A percentile compares a stretch with the other conserved stretches of the same genome.
Evolutionary conservation across 2,888 invertebrate genomes (phyloP).

Genomic region (Stenotaenia linearis): DNA sequence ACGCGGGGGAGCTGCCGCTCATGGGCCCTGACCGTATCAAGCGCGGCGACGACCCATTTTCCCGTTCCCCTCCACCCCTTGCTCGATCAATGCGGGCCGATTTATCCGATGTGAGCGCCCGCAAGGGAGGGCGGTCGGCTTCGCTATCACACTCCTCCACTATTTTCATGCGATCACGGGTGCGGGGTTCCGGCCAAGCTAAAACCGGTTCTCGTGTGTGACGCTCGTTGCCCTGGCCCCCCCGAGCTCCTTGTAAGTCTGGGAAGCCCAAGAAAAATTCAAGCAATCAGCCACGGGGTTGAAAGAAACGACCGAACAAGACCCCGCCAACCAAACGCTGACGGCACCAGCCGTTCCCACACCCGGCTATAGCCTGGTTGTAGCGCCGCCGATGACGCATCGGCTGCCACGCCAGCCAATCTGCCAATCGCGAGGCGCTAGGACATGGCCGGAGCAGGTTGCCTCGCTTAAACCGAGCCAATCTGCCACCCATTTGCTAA

Average conservation of each 20-base stretch:
- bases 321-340: slow-evolving; percentile 1
- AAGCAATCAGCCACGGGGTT: background rate
- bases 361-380: slow-evolving; percentile 18
- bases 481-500: background rate
- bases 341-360: slow-evolving; percentile 21
- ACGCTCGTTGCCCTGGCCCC: slow-evolving; percentile 13
- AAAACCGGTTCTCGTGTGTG: slow-evolving; percentile 27
- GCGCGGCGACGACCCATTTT: background rate
- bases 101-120: background rate
- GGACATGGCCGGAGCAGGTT: slow-evolving; percentile 10
- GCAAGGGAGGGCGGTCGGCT: background rate
- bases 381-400: slow-evolving; percentile 30
- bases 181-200: slow-evolving; percentile 29
- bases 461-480: background rate
- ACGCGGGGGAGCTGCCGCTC: background rate
- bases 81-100: slow-evolving; percentile 10
- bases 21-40: background rate
- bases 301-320: background rate
- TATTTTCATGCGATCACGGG: background rate
- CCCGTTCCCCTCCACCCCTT: background rate
- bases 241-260: background rate
- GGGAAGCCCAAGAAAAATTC: background rate
- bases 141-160: background rate
- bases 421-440: slow-evolving; percentile 14
- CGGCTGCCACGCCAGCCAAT: slow-evolving; percentile 32